Evolutionary conservation across 2,113 vertebrate genomes (phyloP).

Genomic region (Oreochromis niloticus): DNA sequence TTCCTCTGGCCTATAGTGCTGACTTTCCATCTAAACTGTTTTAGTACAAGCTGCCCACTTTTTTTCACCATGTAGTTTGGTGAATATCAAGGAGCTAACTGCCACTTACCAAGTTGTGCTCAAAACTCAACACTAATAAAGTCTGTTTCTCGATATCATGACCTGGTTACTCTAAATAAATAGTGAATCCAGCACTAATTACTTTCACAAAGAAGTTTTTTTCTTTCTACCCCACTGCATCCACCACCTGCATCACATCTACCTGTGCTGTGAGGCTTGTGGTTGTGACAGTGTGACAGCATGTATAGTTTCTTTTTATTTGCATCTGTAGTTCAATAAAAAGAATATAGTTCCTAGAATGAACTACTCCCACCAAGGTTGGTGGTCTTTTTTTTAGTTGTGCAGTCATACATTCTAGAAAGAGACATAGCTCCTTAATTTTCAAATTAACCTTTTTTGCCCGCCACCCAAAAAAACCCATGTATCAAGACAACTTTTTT

Average conservation of each 20-base stretch:
- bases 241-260: not conserved
- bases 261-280: not conserved
- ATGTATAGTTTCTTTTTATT: not conserved
- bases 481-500: not conserved
- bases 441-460: not conserved
- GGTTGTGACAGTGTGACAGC: not conserved
- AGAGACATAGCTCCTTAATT: not conserved
- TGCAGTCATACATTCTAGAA: not conserved
- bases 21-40: not conserved
- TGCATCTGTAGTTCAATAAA: not conserved
- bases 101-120: not conserved
- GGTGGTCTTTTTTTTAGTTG: not conserved
- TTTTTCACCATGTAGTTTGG: not conserved
- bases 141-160: not conserved
- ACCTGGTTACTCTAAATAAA: not conserved
- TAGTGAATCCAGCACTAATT: not conserved
- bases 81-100: not conserved
- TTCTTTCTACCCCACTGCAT: not conserved
- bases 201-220: not conserved
- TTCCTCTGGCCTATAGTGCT: not conserved
- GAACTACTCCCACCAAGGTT: not conserved
- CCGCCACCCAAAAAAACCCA: not conserved
- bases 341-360: not conserved
- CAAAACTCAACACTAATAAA: not conserved
- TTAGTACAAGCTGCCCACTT: not conserved